Base-by-base conservation (phyloP, 2,113 vertebrate genomes). In the Sinocyclocheilus grahami region DNA sequence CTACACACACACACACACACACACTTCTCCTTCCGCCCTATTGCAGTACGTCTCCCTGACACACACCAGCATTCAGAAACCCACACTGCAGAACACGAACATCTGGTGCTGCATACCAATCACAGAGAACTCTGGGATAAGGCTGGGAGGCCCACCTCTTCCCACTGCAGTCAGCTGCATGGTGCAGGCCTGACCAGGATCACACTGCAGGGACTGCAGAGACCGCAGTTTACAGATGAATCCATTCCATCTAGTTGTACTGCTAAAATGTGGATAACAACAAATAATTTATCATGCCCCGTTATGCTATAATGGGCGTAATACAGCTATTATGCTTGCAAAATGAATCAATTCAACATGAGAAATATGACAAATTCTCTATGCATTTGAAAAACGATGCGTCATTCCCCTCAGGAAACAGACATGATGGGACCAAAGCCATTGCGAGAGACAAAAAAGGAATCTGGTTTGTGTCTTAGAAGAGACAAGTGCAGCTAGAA, bases 11-110 rank as follows among this genome's bases (percentile, higher is more conserved):
- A 76, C 53, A 13, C 65, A 69, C 75, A 85, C 67, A 76, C 53
- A 76, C 53, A 30, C 27, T 78, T 77, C 81, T 67, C 82, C 48
- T 60, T 53, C 58, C 42, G 30, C 82, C 80, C 78, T 63, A 85
- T 86, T 85, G 78, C 82, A 42, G 80, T 81, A 62, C 42, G 11
- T 48, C 65, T 87, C 88, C 76, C 89, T 90, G 91, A 93, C 93
- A 92, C 87, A 90, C 90, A 89, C 88, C 90, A 87, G 83, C 85
- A 51, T 91, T 94, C 93, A 91, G 89, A 92, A 92, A 92, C 87
- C 88, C 93, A 94, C 90, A 93, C 95, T 94, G 94, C 95, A 95
- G 94, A 94, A 94, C 91, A 89, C 84, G 86, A 82, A 76, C 13
- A 91, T 81, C 92, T 91, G 92, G 89, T 89, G 89, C 90, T 90